Percentiles rank a stretch among this genome's conserved stretches.
These are phyloP conservation scores for Pedetes capensis DNA, from an alignment of 2,113 vertebrate species.

Conservation along the genomic window DNA sequence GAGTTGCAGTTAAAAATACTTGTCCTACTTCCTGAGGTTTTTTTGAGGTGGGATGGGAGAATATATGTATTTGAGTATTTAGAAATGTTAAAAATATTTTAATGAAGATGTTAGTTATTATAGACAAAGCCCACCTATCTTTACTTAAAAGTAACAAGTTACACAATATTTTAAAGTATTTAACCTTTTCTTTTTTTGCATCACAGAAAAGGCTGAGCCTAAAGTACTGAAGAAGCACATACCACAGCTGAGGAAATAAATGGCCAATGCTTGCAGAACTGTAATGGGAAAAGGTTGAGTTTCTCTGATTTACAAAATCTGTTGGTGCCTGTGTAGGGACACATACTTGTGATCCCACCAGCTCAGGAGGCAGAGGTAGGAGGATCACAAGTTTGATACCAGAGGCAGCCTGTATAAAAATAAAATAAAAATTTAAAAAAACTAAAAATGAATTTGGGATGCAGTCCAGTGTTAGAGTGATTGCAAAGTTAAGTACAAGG, in stretches of 20 bases:
- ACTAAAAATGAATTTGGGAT: too few species aligned
- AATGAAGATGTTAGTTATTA: neutral
- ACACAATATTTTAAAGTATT: neutral
- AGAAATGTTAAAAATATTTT: neutral
- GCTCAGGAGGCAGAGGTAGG: too few species aligned
- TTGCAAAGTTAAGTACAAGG: too few species aligned
- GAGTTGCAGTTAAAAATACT: constrained; percentile 40
- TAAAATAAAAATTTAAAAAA: too few species aligned
- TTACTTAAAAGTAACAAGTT: neutral
- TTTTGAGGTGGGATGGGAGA: neutral
- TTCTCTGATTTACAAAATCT: neutral
- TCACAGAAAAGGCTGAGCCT: neutral
- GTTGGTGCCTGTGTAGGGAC: too few species aligned
- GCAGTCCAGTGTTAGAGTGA: too few species aligned
- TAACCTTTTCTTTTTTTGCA: neutral
- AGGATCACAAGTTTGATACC: too few species aligned
- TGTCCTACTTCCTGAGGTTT: constrained; percentile 8
- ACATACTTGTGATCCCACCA: too few species aligned
- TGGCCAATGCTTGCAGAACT: neutral
- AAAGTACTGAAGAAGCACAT: neutral
- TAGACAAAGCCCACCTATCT: neutral
- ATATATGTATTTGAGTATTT: neutral
- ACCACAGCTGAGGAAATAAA: neutral
- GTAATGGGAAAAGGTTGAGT: neutral
- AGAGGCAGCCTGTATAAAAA: too few species aligned